Evolutionary conservation across 2,888 invertebrate species (phyloP).

Genomic region (Drosophila recens): DNA sequence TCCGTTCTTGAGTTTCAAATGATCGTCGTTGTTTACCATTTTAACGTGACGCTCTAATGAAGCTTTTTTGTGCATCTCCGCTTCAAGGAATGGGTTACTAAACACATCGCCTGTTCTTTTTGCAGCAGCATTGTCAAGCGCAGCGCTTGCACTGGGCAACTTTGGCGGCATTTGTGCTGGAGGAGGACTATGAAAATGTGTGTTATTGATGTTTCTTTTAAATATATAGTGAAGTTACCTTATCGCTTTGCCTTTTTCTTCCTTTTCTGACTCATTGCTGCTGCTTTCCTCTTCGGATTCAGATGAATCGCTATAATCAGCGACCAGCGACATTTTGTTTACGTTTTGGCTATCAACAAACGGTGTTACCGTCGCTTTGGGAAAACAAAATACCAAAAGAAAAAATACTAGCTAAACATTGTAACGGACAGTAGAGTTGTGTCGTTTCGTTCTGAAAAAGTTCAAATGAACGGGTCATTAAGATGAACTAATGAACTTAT

Average conservation of each 20-base stretch:
- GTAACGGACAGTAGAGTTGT: too few species aligned
- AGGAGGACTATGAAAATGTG: conserved; percentile 20
- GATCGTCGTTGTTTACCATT: conserved; percentile 92
- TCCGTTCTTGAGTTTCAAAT: conserved; percentile 92
- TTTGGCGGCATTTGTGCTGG: conserved; percentile 33
- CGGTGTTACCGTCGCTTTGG: conserved; percentile 21
- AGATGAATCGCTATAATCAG: conserved; percentile 79
- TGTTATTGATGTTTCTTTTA: neutral
- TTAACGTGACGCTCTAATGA: conserved; percentile 96
- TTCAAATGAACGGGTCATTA: too few species aligned
- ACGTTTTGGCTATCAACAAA: conserved; percentile 27
- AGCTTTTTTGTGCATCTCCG: conserved; percentile 93
- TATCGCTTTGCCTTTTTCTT: conserved; percentile 16
- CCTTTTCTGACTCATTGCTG: conserved; percentile 39
- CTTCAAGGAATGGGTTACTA: conserved; percentile 94
- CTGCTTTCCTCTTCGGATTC: conserved; percentile 65
- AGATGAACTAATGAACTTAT: too few species aligned
- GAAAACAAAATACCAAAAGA: neutral
- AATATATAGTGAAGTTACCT: neutral
- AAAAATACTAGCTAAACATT: neutral
- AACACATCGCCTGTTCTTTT: conserved; percentile 87
- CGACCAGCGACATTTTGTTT: conserved; percentile 77
- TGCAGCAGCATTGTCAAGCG: conserved; percentile 60
- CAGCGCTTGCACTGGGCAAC: conserved; percentile 81
- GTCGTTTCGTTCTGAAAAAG: too few species aligned